These are phyloP conservation scores for Pyxicephalus adspersus DNA, from an alignment of 2,113 vertebrate species.

Conservation along the genomic window DNA sequence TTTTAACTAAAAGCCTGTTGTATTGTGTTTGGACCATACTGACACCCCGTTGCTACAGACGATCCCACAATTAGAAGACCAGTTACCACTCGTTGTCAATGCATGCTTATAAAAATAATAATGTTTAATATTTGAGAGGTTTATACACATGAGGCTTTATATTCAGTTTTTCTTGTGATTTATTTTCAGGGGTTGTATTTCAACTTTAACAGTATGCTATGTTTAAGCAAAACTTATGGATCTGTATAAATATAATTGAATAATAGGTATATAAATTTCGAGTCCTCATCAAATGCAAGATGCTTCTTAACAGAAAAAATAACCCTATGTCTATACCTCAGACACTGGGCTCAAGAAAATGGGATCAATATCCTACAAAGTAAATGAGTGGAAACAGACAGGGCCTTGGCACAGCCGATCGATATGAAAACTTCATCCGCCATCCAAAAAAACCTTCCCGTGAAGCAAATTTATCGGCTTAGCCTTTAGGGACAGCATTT, in stretches of 20 bases:
- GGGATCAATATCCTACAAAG: slow-evolving; percentile 59
- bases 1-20: too few species aligned
- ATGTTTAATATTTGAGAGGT: too few species aligned
- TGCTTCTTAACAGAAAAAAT: background rate
- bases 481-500: slow-evolving; percentile 55
- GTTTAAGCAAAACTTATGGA: too few species aligned
- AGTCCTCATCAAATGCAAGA: background rate
- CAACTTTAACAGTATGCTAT: too few species aligned
- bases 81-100: too few species aligned
- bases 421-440: slow-evolving; percentile 54
- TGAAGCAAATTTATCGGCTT: slow-evolving; percentile 58
- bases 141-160: too few species aligned
- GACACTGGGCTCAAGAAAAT: slow-evolving; percentile 47
- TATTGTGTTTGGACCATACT: too few species aligned
- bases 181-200: too few species aligned
- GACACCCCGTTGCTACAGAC: too few species aligned
- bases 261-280: slow-evolving; percentile 13
- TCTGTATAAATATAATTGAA: background rate
- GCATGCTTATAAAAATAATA: too few species aligned
- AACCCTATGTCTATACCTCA: background rate
- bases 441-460: slow-evolving; percentile 54
- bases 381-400: slow-evolving; percentile 56
- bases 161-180: too few species aligned
- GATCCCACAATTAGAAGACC: too few species aligned
- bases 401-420: slow-evolving; percentile 49